Base-by-base conservation (phyloP, 2,797 vertebrate genomes). In the Notolepis coatsorum region DNA sequence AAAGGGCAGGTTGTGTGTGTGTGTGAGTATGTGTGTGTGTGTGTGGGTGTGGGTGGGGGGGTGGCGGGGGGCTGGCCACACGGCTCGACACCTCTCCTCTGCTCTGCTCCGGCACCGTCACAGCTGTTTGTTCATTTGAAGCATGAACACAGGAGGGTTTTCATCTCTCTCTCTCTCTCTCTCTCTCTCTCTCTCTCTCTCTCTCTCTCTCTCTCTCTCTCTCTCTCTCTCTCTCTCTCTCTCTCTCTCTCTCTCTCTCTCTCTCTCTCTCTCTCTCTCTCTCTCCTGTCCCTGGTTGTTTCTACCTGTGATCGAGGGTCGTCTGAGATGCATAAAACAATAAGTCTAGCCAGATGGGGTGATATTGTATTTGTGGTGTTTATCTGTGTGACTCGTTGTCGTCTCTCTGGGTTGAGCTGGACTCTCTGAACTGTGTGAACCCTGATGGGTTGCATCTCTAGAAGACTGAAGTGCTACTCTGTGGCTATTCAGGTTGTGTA, bases 51-150 rank as follows among this genome's bases (percentile, higher is more conserved):
- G 71, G 73, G 72, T 30, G 82, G 72, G 20, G 23, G 20, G 10
- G 13, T 13, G 53, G 24, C 8, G 3, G 25, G 24, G n/a, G 15
- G 5, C 10, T 31, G 57, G 17, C 33, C 13, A 79, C 80, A 78
- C 54, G 43, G 77, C 78, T 79, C 71, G 30, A 66, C 61, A 75
- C 69, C 77, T 12, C 9, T 49, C 9, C 5, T 79, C 70, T 66
- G 68, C 58, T 67, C 71, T 31, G 60, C 73, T 84, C 62, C 77
- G 71, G 72, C 74, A 74, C 67, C 63, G 78, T 63, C 76, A 82
- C 86, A 90, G 86, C 79, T 86, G 88, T 89, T 91, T 86, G 76
- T 76, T 88, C 81, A 84, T 86, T 86, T 81, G 81, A 85, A 84
- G 81, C 28, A 17, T 53, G 72, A 70, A 75, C 74, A 71, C 80